Evolutionary conservation across 1,140 invertebrate genomes (phyloP), one percentile per base, ranked within the genome.

Genomic region (Holotrichia oblita): DNA sequence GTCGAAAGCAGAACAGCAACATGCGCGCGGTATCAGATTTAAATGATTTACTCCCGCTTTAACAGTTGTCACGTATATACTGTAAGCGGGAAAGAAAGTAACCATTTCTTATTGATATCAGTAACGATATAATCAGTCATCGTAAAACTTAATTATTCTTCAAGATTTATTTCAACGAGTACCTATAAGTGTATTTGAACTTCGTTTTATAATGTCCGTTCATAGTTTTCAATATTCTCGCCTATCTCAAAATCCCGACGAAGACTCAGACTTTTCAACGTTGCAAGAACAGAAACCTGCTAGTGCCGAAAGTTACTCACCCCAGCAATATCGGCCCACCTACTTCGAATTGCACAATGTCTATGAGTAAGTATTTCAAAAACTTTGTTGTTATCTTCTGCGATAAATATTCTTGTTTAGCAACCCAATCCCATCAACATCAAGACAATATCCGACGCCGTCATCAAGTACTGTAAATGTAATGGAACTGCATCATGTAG

Each of bases 341-440:
- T 86, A 85, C 73, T 86, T 85, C 78, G 84, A 85, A 76, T 74
- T 85, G 44, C 81, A 82, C 24, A 84, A 80, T 77, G 82, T 85
- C 72, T 76, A 79, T 74, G 82, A 86, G 85, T 87, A 80, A 85
- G 85, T 84, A 9, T 69, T 27, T 8, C n/a, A 7, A 14, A 1
- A 69, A 10, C 41, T 48, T 14, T 27, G n/a, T 40, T 48, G 17
- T 48, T 48, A 48, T 81, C 85, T 17, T 83, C 83, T 78, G 81
- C 80, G 9, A 83, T 82, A 10, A 82, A 6, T 81, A 80, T 48
- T 76, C 79, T 22, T 22, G 6, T 17, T 27, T 69, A 69, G 61
- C 6, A 22, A 69, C 22, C 61, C 61, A 6, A 69, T 69, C 2
- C 61, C 61, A 27, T 69, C 61, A 27, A 79, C 55, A 80, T 42